Evolutionary conservation across 2,113 vertebrate species (phyloP), one percentile per base, ranked within the genome.

Genomic region (Zingel zingel): DNA sequence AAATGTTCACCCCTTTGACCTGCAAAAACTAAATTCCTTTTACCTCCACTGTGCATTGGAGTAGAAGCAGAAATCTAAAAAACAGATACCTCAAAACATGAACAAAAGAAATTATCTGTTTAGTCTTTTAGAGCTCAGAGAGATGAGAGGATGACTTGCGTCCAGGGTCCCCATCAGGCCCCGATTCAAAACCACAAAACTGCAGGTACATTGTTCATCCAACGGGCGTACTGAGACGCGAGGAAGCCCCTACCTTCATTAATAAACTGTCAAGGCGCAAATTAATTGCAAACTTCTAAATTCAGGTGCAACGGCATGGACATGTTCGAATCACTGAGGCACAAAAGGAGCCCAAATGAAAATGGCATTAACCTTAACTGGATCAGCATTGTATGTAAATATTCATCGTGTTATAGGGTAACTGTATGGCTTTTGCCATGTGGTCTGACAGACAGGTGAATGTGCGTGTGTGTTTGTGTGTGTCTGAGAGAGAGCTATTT

Each of bases 361-460:
- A 86, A 71, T 19, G n/a, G 77, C 81, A 75, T 90, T 83, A 81
- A 87, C 87, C 91, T 89, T 61, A 79, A 76, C 68, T 30, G 76
- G 66, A 74, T 79, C 79, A 79, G 86, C 74, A 58, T 61, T 77
- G 84, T 86, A 86, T 86, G 84, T 78, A 88, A 90, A 91, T 88
- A 89, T 82, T 76, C 71, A 56, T 74, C 54, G 65, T 75, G 79
- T 87, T 89, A 74, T 64, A 56, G 80, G 76, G 76, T 84, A 75
- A 84, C 84, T 76, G 79, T 82, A 61, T 56, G 76, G 86, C 79
- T 83, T 86, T 80, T 79, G 74, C 78, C 58, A 45, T 48, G 81
- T 10, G 77, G 73, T 66, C 81, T 92, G 87, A 93, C 67, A 82
- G 89, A 86, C 87, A 80, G 81, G 85, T 86, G 83, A 77, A 66